A percentile compares a stretch with the other conserved stretches of the same genome.
These are phyloP conservation scores for Drosophila biarmipes DNA, from an alignment of 1,140 invertebrate species.

Conservation along the genomic window DNA sequence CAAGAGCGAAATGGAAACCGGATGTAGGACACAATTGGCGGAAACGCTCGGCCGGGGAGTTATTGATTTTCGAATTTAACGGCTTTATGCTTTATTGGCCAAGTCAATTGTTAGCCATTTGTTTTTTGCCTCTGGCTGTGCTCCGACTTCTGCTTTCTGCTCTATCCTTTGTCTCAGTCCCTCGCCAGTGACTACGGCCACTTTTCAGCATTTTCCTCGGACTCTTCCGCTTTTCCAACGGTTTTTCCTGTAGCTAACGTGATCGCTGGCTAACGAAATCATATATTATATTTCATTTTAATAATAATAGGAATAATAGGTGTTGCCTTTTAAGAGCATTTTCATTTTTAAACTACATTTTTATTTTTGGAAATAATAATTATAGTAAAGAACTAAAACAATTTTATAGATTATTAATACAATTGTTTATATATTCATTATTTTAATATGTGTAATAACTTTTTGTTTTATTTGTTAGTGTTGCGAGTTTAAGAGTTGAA, in stretches of 20 bases:
- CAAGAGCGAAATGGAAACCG: conserved; percentile 20
- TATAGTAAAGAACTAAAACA: no score
- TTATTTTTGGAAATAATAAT: no score
- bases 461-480: no score
- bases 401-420: no score
- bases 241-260: conserved; percentile 5
- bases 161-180: conserved; percentile 21
- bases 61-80: conserved; percentile 80
- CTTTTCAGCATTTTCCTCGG: not conserved
- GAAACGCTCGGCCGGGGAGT: conserved; percentile 47
- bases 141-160: conserved; percentile 32
- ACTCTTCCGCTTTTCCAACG: not conserved
- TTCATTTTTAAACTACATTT: not conserved
- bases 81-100: conserved; percentile 78
- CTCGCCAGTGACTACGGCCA: no score
- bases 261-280: not conserved
- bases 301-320: not conserved
- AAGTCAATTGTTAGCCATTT: conserved; percentile 72
- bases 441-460: no score
- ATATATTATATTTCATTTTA: not conserved
- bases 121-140: conserved; percentile 49
- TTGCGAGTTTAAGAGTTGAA: no score
- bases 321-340: not conserved
- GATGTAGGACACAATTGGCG: conserved; percentile 64
- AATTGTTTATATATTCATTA: no score